A percentile compares a stretch with the other conserved stretches of the same genome.
phyloP scores from a whole-genome alignment of 2,113 vertebrate genomes.

The Hystrix cristata region DNA sequence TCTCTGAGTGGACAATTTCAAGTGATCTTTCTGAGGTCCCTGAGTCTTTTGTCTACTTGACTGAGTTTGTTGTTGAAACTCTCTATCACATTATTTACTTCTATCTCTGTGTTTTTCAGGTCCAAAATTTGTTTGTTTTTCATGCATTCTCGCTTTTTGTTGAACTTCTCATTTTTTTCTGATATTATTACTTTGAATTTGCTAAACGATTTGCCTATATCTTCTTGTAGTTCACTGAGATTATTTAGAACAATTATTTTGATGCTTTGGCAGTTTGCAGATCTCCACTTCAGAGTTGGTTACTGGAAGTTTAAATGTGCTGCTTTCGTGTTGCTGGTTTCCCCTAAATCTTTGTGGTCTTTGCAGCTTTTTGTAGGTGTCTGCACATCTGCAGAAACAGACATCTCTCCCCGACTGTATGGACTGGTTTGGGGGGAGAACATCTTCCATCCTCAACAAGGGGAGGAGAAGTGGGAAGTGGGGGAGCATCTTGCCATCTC shows the following conservation, averaged over 20 bases:
- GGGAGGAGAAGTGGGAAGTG: background rate
- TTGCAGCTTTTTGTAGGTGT: background rate
- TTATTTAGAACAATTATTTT: background rate
- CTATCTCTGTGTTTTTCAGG: background rate
- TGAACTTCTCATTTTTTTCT: background rate
- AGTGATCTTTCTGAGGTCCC: background rate
- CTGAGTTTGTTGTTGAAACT: background rate
- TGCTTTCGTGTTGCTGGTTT: background rate
- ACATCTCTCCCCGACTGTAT: no score
- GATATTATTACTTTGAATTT: background rate
- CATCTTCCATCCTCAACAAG: background rate
- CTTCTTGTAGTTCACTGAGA: background rate
- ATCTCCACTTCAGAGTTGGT: background rate
- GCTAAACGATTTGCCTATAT: background rate
- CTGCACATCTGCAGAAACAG: background rate
- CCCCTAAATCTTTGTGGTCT: background rate
- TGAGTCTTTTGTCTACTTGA: background rate
- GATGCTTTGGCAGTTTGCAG: background rate
- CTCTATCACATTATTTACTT: background rate
- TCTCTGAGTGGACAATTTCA: background rate
- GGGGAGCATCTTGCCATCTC: background rate
- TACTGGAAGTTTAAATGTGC: background rate
- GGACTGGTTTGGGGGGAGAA: background rate
- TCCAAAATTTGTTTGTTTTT: background rate
- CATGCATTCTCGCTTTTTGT: background rate